phyloP scores from a whole-genome alignment of 1,140 invertebrate genomes.

The Goniozus legneri region DNA sequence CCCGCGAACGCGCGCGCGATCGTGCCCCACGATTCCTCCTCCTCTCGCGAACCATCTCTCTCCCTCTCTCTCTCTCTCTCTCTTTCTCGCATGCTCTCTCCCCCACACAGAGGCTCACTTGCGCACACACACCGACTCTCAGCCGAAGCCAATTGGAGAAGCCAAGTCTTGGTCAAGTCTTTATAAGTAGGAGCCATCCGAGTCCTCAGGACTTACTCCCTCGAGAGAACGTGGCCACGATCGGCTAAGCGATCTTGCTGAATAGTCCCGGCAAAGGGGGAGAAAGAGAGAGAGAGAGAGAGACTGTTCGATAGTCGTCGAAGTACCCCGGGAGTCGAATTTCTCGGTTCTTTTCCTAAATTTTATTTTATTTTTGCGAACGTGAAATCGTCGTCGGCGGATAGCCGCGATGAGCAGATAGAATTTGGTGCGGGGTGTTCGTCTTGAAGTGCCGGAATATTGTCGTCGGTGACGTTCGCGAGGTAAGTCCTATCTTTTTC shows the following conservation, averaged over 20 bases:
- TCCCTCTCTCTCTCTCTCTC: constrained; percentile 9
- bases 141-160: constrained; percentile 29
- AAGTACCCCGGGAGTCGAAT: neutral
- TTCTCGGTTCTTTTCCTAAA: no score
- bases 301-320: neutral
- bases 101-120: constrained; percentile 2
- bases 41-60: constrained; percentile 7
- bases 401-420: no score
- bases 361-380: no score
- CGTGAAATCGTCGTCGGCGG: no score
- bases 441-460: no score
- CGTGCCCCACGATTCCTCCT: constrained; percentile 24
- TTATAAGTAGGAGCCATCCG: constrained; percentile 55
- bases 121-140: constrained; percentile 19
- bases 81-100: constrained; percentile 9
- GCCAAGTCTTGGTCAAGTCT: constrained; percentile 41
- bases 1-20: neutral
- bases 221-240: constrained; percentile 50
- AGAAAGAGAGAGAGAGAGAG: neutral
- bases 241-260: constrained; percentile 46
- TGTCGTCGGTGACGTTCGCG: no score
- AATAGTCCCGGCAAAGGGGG: no score
- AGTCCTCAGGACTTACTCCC: constrained; percentile 54
- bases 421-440: no score
- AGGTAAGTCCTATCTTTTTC: no score